These are phyloP conservation scores for Epistrophella euchroma DNA, from an alignment of 2,888 invertebrate genomes.

Conservation along the genomic window DNA sequence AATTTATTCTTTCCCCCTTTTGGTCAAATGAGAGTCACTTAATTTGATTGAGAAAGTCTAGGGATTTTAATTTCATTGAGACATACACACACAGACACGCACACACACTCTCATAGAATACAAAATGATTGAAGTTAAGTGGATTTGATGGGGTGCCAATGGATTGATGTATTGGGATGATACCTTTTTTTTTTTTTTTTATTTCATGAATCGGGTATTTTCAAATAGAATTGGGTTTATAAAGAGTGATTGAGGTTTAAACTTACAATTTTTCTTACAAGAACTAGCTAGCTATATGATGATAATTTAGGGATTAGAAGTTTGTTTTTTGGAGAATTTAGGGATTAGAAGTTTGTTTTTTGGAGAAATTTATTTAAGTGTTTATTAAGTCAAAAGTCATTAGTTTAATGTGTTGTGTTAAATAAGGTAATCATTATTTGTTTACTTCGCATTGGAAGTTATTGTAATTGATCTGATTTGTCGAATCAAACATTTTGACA, in stretches of 20 bases:
- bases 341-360: conserved; percentile 1
- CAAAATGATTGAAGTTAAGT: conserved; percentile 60
- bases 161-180: conserved; percentile 43
- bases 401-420: background rate
- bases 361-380: background rate
- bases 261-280: conserved; percentile 5
- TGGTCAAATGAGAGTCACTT: conserved; percentile 67
- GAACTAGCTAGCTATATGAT: background rate
- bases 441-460: no score
- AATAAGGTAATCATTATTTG: background rate
- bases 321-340: background rate
- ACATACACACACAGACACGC: background rate
- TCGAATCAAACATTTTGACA: no score
- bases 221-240: conserved; percentile 13
- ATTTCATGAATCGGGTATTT: conserved; percentile 21
- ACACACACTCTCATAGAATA: background rate
- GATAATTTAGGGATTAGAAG: conserved; percentile 4
- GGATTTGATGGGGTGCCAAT: conserved; percentile 53
- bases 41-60: conserved; percentile 69
- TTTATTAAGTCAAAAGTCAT: background rate
- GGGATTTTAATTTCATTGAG: conserved; percentile 59
- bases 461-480: no score
- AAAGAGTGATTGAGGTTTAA: conserved; percentile 27
- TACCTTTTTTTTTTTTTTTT: conserved; percentile 22
- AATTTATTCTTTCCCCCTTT: conserved; percentile 54